Conservation (phyloP, 2,888 invertebrate genomes). For the Apomyelois bistriatella region DNA sequence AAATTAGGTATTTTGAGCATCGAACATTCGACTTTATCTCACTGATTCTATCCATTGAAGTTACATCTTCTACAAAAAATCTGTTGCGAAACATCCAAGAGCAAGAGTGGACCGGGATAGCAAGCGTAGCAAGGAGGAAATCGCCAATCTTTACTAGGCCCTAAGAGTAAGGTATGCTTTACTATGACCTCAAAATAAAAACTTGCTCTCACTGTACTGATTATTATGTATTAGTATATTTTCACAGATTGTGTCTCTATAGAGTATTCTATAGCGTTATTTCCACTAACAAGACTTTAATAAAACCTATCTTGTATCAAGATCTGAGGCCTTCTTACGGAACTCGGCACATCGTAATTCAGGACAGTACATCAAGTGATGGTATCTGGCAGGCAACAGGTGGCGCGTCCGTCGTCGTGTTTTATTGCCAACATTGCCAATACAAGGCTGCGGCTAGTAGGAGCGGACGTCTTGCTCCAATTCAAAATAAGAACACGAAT, state of each 20-base stretch:
- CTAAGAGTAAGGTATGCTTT: no score
- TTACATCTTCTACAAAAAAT: no score
- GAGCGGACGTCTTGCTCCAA: background rate
- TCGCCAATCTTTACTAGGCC: no score
- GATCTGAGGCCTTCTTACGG: background rate
- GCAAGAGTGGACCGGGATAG: no score
- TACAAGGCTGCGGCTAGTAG: conserved; percentile 3
- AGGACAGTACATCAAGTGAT: conserved; percentile 4
- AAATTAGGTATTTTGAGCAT: no score
- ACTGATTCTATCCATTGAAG: no score
- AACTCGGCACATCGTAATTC: conserved; percentile 5
- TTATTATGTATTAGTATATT: no score
- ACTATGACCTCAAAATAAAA: no score
- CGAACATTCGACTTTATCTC: no score
- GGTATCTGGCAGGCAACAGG: conserved; percentile 12
- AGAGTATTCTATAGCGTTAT: background rate
- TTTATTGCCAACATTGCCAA: conserved; percentile 10
- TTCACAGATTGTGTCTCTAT: background rate
- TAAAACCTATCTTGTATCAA: background rate
- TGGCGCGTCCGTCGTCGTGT: conserved; percentile 8
- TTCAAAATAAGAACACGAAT: background rate
- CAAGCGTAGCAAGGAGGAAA: no score
- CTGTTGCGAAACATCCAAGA: no score
- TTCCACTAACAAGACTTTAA: background rate
- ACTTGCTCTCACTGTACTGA: no score